These are phyloP conservation scores for Tetraneura akinire DNA, from an alignment of 1,140 invertebrate species.

Conservation along the genomic window DNA sequence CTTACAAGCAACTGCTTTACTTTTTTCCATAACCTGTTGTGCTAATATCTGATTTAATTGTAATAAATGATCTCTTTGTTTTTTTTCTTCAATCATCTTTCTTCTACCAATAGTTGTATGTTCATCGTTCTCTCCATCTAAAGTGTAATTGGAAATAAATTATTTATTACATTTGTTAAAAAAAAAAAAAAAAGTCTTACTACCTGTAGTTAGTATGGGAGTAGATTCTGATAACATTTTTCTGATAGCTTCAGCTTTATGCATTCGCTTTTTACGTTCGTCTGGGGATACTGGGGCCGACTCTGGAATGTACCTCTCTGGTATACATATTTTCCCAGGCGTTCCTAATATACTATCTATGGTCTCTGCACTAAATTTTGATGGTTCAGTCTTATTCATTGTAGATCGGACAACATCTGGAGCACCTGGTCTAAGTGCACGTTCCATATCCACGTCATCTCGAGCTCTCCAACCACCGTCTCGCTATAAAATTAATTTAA, in stretches of 20 bases:
- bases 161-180: neutral
- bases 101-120: slow-evolving; percentile 60
- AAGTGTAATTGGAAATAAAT: neutral
- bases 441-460: slow-evolving; percentile 84
- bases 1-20: slow-evolving; percentile 89
- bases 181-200: neutral
- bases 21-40: slow-evolving; percentile 91
- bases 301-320: slow-evolving; percentile 88
- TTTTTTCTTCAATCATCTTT: slow-evolving; percentile 78
- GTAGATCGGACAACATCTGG: slow-evolving; percentile 84
- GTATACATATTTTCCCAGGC: slow-evolving; percentile 87
- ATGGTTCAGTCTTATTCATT: slow-evolving; percentile 64
- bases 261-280: slow-evolving; percentile 76
- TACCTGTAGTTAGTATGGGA: slow-evolving; percentile 37
- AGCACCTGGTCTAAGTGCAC: slow-evolving; percentile 72
- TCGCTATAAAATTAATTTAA: slow-evolving; percentile 59
- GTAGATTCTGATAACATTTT: slow-evolving; percentile 80
- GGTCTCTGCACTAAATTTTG: slow-evolving; percentile 72
- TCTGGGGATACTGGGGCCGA: slow-evolving; percentile 76
- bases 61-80: slow-evolving; percentile 81
- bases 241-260: slow-evolving; percentile 87
- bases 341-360: slow-evolving; percentile 82
- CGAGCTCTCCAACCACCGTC: slow-evolving; percentile 66
- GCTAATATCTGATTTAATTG: slow-evolving; percentile 88
- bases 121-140: slow-evolving; percentile 59